Percentiles rank a stretch among this genome's conserved stretches.
These are phyloP conservation scores for Drosophila insularis DNA, from an alignment of 1,140 invertebrate species.

Conservation along the genomic window DNA sequence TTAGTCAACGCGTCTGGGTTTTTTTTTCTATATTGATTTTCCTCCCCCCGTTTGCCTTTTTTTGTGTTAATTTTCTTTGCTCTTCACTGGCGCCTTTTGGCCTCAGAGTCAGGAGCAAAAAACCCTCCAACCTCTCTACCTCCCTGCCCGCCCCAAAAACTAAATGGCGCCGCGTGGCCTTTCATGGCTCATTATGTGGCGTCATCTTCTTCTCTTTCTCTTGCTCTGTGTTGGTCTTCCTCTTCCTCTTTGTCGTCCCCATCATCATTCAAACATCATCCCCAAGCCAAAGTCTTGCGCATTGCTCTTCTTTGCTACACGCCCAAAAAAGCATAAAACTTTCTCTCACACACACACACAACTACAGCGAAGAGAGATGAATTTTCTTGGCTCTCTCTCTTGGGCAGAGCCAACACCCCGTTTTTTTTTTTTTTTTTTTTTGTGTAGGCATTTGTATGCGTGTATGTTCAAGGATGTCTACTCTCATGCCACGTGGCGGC, in stretches of 20 bases:
- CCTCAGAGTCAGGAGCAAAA: not conserved
- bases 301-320: constrained; percentile 37
- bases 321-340: constrained; percentile 49
- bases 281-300: constrained; percentile 39
- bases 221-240: constrained; percentile 21
- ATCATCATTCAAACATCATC: constrained; percentile 31
- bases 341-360: not conserved
- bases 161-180: constrained; percentile 57
- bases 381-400: constrained; percentile 16
- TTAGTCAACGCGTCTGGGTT: constrained; percentile 36
- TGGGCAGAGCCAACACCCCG: constrained; percentile 50
- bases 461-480: constrained; percentile 69
- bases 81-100: not conserved
- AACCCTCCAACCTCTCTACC: not conserved
- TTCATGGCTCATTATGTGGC: constrained; percentile 46
- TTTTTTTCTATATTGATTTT: constrained; percentile 51
- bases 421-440: constrained; percentile 21
- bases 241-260: constrained; percentile 13
- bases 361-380: not conserved
- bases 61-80: not conserved
- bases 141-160: constrained; percentile 5
- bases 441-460: constrained; percentile 27
- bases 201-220: constrained; percentile 52
- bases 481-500: constrained; percentile 62
- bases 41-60: not conserved